These are phyloP conservation scores for Melolontha melolontha DNA, from an alignment of 2,888 invertebrate species.

Conservation along the genomic window DNA sequence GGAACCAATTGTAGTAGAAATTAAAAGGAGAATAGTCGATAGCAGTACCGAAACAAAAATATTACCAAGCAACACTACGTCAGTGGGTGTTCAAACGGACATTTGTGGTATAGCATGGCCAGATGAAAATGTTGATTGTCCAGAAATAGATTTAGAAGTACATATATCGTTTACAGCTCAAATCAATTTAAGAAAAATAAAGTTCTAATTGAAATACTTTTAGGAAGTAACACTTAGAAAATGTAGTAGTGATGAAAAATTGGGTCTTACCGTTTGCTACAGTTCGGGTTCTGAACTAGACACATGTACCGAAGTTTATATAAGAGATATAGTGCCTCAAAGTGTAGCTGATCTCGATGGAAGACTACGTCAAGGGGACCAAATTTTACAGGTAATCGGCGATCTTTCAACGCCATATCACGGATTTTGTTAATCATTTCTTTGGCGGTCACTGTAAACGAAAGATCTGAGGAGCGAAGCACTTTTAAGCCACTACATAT, in stretches of 20 bases:
- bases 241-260: constrained; percentile 70
- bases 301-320: constrained; percentile 73
- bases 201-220: constrained; percentile 45
- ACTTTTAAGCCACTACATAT: too few species aligned
- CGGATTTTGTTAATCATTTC: too few species aligned
- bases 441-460: too few species aligned
- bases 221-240: constrained; percentile 77
- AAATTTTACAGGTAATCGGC: constrained; percentile 72
- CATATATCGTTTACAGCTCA: constrained; percentile 11
- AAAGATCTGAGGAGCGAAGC: too few species aligned
- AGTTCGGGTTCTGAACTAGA: constrained; percentile 70
- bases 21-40: constrained; percentile 66
- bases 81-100: constrained; percentile 70
- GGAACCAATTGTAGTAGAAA: constrained; percentile 73
- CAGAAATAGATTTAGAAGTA: constrained; percentile 73
- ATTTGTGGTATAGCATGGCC: constrained; percentile 64
- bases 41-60: constrained; percentile 26
- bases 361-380: constrained; percentile 72
- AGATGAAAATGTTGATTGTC: constrained; percentile 68
- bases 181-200: background rate
- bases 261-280: constrained; percentile 78
- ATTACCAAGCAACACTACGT: constrained; percentile 57
- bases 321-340: constrained; percentile 73
- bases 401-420: too few species aligned
- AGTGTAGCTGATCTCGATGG: constrained; percentile 73